Conservation (phyloP, 2,888 invertebrate species). For the Ganaspis brasiliensis region DNA sequence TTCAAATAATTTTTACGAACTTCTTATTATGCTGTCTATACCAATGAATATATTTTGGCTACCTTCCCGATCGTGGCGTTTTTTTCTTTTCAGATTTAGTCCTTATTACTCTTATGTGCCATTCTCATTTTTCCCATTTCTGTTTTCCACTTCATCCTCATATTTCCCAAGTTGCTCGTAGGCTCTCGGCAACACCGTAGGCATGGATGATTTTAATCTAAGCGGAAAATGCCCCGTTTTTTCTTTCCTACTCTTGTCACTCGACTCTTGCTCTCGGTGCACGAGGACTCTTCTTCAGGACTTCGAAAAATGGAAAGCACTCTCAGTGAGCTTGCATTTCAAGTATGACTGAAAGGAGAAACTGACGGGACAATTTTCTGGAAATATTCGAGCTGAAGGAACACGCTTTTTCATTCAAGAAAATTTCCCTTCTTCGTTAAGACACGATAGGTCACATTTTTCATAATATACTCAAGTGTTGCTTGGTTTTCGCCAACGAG, state of each 20-base stretch:
- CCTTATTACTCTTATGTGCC: slow-evolving; percentile 52
- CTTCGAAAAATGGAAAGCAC: slow-evolving; percentile 34
- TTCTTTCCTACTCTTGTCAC: slow-evolving; percentile 34
- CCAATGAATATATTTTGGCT: slow-evolving; percentile 67
- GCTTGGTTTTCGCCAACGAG: too few species aligned
- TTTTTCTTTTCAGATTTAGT: slow-evolving; percentile 60
- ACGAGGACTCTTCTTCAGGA: slow-evolving; percentile 30
- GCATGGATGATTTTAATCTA: slow-evolving; percentile 54
- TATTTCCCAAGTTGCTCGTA: slow-evolving; percentile 55
- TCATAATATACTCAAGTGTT: too few species aligned
- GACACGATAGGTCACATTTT: too few species aligned
- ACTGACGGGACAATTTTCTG: slow-evolving; percentile 26
- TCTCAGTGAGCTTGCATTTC: slow-evolving; percentile 27
- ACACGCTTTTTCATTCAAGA: not conserved
- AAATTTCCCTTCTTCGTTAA: too few species aligned
- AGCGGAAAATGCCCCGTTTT: slow-evolving; percentile 49
- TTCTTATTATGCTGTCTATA: too few species aligned
- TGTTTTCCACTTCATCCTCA: slow-evolving; percentile 48
- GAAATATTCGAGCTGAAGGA: not conserved
- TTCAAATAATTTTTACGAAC: too few species aligned
- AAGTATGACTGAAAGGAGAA: slow-evolving; percentile 11
- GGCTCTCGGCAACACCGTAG: slow-evolving; percentile 46
- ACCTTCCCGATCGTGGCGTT: slow-evolving; percentile 70
- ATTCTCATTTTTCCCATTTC: slow-evolving; percentile 32
- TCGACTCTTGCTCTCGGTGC: slow-evolving; percentile 23